These are phyloP conservation scores for Dynastes tityus DNA, from an alignment of 2,888 invertebrate species.

Conservation along the genomic window DNA sequence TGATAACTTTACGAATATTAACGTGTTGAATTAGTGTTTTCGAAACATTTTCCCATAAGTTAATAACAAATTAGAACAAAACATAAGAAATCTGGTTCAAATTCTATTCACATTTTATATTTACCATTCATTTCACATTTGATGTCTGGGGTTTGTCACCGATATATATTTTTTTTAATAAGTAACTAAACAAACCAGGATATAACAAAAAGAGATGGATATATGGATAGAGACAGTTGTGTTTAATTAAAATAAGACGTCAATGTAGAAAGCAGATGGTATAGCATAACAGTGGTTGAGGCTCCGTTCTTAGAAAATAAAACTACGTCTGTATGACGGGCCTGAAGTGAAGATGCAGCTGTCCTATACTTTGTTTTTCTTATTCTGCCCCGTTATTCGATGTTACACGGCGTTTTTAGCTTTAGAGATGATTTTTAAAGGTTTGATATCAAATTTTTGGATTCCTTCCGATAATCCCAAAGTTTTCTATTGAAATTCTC, in stretches of 20 bases:
- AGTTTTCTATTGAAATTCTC: not conserved
- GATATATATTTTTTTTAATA: no score
- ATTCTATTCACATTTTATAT: not conserved
- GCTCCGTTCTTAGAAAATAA: not conserved
- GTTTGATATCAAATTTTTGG: not conserved
- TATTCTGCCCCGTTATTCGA: not conserved
- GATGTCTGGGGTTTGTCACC: no score
- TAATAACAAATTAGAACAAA: not conserved
- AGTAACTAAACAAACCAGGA: no score
- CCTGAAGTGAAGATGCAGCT: not conserved
- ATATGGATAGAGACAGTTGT: not conserved
- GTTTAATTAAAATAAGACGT: conserved; percentile 15
- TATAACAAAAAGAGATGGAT: not conserved
- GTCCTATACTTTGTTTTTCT: conserved; percentile 10
- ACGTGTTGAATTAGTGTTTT: not conserved
- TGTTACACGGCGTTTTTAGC: no score
- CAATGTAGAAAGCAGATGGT: conserved; percentile 26
- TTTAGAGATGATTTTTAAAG: no score
- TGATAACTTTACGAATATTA: conserved; percentile 31
- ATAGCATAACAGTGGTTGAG: not conserved
- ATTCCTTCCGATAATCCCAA: not conserved
- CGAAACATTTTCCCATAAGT: not conserved
- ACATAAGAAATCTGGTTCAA: not conserved
- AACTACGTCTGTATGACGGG: not conserved
- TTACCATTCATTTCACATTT: no score